Evolutionary conservation across 2,797 vertebrate genomes (phyloP), one percentile per base, ranked within the genome.

Genomic region (Hoplostethus atlanticus): DNA sequence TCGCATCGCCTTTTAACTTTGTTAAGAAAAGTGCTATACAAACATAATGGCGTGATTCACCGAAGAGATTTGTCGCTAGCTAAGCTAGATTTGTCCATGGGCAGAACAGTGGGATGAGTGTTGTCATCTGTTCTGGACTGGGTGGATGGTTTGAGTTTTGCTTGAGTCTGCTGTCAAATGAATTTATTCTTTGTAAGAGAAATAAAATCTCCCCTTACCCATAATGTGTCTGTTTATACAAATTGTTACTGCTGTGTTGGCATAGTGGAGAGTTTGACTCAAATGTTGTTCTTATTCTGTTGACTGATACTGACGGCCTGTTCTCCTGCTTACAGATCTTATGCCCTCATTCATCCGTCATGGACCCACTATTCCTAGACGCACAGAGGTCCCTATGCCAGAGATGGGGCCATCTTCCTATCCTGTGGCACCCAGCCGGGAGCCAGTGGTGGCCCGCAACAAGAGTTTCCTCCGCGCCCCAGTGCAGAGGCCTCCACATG

Each of bases 261-360:
- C 34, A 36, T 36, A 36, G 34, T 7, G 6, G 7, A 36, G 34
- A 6, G 34, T 36, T 34, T 8, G 6, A 7, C 34, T 36, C 34
- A 6, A 36, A 6, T 36, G 5, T n/a, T 36, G 5, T n/a, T 70
- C 6, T 16, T 46, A 0, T 28, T 52, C 3, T 55, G 10, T 68
- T 66, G 30, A 61, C 38, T 60, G n/a, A 31, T 52, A 21, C 5
- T 75, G 25, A 74, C 46, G 6, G 3, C 15, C 15, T 64, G 4
- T 67, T 68, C 13, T 25, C 48, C 10, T 67, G 12, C 0, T 74
- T 80, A 13, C 86, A 99, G 98, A 97, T 95, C 95, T 99, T 75
- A 98, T 99, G 97, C 97, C 98, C 85, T 98, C 98, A 0, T 99
- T 99, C 71, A 98, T 99, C 86, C 98, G 98, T 21, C 98, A 99